A percentile compares a stretch with the other conserved stretches of the same genome.
Conservation (phyloP, 2,797 vertebrate species). For the Fringilla coelebs region DNA sequence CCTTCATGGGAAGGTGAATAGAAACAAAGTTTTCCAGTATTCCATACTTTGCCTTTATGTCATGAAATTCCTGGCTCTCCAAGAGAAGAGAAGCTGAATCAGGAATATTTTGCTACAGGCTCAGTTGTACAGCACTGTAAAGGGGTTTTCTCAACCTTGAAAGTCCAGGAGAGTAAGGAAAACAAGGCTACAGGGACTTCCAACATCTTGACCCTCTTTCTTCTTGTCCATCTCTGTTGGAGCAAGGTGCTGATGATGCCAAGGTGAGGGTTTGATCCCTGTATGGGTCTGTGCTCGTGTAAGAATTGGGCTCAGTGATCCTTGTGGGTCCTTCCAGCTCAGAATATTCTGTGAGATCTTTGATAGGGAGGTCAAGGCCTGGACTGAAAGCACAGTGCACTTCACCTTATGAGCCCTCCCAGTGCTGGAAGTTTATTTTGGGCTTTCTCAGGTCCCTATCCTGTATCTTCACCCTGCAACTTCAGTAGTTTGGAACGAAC, state of each 20-base stretch:
- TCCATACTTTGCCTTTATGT: neutral
- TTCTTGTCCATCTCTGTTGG: fast-evolving
- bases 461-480: neutral
- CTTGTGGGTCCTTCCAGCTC: neutral
- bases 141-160: neutral
- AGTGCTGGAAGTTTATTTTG: neutral
- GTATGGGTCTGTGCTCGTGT: neutral
- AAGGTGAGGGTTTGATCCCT: neutral
- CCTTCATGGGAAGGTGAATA: neutral
- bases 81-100: neutral
- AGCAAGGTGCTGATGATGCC: neutral
- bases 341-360: neutral
- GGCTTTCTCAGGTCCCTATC: neutral
- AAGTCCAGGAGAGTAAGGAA: neutral
- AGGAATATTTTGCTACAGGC: neutral
- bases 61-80: neutral
- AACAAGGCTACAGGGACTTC: neutral
- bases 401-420: neutral
- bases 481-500: neutral
- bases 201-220: neutral
- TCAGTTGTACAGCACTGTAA: neutral
- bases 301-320: fast-evolving
- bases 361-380: neutral
- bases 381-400: neutral
- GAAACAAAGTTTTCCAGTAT: neutral